Conservation (phyloP, 2,113 vertebrate species). For the Amphilophus citrinellus region DNA sequence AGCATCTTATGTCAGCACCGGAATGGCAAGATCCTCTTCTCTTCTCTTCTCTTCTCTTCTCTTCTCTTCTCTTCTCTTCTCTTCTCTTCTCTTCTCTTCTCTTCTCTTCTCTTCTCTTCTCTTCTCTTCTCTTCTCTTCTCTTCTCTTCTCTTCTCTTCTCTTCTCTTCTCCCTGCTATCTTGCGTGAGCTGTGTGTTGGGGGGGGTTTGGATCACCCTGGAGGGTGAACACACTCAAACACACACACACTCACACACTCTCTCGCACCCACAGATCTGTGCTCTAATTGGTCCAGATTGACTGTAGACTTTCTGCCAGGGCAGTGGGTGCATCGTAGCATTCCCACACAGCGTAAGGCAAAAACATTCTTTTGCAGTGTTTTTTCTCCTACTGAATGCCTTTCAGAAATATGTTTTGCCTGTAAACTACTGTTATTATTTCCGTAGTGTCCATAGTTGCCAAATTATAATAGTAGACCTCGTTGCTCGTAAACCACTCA, state of each 20-base stretch:
- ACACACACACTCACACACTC: not conserved
- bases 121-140: too few species aligned
- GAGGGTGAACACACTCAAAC: constrained; percentile 14
- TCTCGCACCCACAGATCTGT: constrained; percentile 41
- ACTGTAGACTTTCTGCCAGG: constrained; percentile 48
- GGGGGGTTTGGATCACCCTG: constrained; percentile 8
- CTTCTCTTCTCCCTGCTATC: constrained; percentile 23
- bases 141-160: too few species aligned
- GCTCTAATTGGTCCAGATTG: constrained; percentile 73
- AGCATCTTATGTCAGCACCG: constrained; percentile 57
- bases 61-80: too few species aligned
- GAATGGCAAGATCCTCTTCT: constrained; percentile 9
- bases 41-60: not conserved
- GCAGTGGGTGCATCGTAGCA: constrained; percentile 35
- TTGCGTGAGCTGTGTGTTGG: constrained; percentile 32
- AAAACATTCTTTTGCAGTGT: not conserved
- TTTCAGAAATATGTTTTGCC: constrained; percentile 36
- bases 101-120: too few species aligned
- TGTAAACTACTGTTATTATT: constrained; percentile 21
- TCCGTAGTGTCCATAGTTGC: constrained; percentile 69
- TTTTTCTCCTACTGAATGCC: not conserved
- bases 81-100: too few species aligned
- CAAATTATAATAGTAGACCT: constrained; percentile 53
- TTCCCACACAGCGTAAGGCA: not conserved
- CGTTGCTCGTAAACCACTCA: constrained; percentile 35